Evolutionary conservation across 2,797 vertebrate genomes (phyloP).

Genomic region (Sebastes jordani): DNA sequence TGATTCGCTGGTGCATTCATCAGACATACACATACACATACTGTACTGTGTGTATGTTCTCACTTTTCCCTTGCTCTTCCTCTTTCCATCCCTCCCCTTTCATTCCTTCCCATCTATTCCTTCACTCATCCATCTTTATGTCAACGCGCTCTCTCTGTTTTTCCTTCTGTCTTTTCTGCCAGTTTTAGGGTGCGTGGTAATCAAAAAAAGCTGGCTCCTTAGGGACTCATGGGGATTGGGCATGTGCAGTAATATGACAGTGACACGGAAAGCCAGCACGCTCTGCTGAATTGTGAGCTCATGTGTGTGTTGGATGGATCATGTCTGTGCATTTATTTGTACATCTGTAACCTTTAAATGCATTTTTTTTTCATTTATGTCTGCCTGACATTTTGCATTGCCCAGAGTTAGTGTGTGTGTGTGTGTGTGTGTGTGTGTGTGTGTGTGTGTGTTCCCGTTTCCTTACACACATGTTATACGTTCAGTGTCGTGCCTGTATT

Average conservation of each 20-base stretch:
- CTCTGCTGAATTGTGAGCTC: conserved; percentile 44
- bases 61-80: not conserved
- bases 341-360: conserved; percentile 21
- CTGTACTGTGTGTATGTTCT: not conserved
- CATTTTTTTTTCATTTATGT: conserved; percentile 13
- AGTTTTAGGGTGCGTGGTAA: conserved; percentile 53
- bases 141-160: not conserved
- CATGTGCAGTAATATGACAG: conserved; percentile 62
- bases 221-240: conserved; percentile 34
- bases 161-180: conserved; percentile 15
- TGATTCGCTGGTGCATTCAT: not conserved
- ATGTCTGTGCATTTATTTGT: conserved; percentile 44
- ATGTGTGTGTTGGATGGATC: conserved; percentile 23
- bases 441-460: not conserved
- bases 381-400: not conserved
- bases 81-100: not conserved
- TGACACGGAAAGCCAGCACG: conserved; percentile 71
- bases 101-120: not conserved
- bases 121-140: not conserved
- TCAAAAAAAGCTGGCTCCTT: conserved; percentile 35
- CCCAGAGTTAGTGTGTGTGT: not conserved
- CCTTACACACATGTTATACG: not conserved
- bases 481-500: not conserved
- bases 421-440: not conserved
- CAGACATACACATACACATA: not conserved